Evolutionary conservation across 2,113 vertebrate species (phyloP), one percentile per base, ranked within the genome.

Genomic region (Spermophilus dauricus): DNA sequence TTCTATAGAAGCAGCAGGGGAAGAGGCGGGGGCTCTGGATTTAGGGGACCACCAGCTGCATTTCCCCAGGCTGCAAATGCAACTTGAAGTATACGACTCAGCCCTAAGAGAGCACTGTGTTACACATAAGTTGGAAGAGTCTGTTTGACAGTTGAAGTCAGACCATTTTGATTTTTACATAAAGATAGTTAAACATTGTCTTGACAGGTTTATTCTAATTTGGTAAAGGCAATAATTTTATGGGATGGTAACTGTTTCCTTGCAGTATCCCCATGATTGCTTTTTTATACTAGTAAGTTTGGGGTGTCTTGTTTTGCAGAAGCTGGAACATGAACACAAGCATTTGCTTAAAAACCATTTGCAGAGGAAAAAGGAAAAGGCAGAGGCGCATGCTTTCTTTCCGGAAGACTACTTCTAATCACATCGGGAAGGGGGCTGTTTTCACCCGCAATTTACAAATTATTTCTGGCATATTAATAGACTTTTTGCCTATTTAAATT

Each of bases 141-240:
- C 89, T 90, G 96, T 96, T 88, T 97, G 95, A 93, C 93, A 95
- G 91, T 10, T 75, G 91, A 94, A 97, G 92, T 94, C 97, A 96
- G 83, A 90, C 39, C 48, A 26, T 96, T 65, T 94, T 80, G 14
- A 94, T 97, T 97, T 98, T 98, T 98, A 94, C 86, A 95, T 86
- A 91, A 92, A 89, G 82, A 94, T 95, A 97, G 96, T 96, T 96
- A 95, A 94, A 98, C 97, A 93, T 93, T 78, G 51, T 91, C 77
- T 78, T 95, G 97, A 95, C 92, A 94, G 90, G 82, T 96, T 96
- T 94, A 95, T 94, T 95, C 95, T 93, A 48, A 97, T 98, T 98
- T 98, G 88, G 84, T 58, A 89, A 97, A 96, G 97, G 76, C 88
- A 78, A 98, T 97, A 69, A 67, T 93, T 97, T 96, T 93, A 65